These are phyloP conservation scores for Rotaria magnacalcarata DNA, from an alignment of 2,888 invertebrate species.

Conservation along the genomic window DNA sequence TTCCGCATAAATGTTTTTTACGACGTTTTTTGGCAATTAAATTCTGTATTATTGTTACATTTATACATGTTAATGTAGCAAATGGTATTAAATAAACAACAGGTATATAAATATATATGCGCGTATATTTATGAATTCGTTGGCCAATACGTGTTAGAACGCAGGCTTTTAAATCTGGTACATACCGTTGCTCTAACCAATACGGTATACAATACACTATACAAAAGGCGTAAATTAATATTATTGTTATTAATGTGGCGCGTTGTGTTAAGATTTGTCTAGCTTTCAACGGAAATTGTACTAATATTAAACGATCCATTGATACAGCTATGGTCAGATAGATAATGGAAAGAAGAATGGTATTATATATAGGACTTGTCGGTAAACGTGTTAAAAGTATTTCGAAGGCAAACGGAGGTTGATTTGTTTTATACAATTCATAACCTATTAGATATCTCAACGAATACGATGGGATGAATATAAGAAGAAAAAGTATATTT, in stretches of 20 bases:
- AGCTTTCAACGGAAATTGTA: neutral
- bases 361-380: neutral
- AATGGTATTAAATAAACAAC: neutral
- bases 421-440: neutral
- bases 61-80: neutral
- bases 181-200: neutral
- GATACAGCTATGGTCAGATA: neutral
- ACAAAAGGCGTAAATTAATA: neutral
- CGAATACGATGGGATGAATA: neutral
- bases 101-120: neutral
- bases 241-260: neutral
- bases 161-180: neutral
- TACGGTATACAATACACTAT: neutral
- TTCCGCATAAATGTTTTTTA: neutral
- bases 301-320: neutral
- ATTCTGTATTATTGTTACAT: neutral
- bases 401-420: neutral
- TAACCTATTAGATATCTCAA: conserved; percentile 1
- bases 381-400: neutral
- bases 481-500: neutral
- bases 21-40: neutral
- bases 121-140: neutral
- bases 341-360: neutral
- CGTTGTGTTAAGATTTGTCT: neutral
- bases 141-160: neutral